phyloP scores from a whole-genome alignment of 2,113 vertebrate species.

The Oncorhynchus tshawytscha region DNA sequence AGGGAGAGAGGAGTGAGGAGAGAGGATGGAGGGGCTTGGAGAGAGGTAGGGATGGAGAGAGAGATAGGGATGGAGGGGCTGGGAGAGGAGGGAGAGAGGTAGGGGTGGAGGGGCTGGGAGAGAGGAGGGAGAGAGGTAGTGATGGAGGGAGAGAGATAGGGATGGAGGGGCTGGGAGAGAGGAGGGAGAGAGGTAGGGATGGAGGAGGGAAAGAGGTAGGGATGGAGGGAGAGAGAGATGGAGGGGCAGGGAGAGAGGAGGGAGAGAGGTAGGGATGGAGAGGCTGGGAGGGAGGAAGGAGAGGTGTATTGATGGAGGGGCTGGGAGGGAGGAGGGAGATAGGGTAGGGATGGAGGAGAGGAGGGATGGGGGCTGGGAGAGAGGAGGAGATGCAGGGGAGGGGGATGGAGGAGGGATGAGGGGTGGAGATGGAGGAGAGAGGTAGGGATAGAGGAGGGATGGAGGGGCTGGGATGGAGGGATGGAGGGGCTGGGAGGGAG shows the following conservation, averaged over 20 bases:
- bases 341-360: background rate
- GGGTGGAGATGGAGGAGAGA: too few relatives aligned
- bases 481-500: background rate
- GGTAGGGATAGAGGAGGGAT: background rate
- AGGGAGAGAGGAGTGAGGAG: constrained; percentile 5
- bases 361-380: background rate
- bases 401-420: background rate
- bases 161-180: background rate
- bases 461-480: too few relatives aligned
- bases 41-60: background rate
- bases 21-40: constrained; percentile 6
- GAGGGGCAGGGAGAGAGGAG: constrained; percentile 9
- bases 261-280: constrained; percentile 14
- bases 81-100: background rate
- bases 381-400: background rate
- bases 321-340: background rate
- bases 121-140: background rate
- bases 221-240: constrained; percentile 2
- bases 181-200: constrained; percentile 6
- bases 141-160: background rate
- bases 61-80: background rate
- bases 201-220: background rate
- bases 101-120: background rate
- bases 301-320: background rate
- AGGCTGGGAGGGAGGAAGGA: background rate